Conservation (phyloP, 37 sponge, comb jelly and placozoan species). For the Aplysina aerophoba region DNA sequence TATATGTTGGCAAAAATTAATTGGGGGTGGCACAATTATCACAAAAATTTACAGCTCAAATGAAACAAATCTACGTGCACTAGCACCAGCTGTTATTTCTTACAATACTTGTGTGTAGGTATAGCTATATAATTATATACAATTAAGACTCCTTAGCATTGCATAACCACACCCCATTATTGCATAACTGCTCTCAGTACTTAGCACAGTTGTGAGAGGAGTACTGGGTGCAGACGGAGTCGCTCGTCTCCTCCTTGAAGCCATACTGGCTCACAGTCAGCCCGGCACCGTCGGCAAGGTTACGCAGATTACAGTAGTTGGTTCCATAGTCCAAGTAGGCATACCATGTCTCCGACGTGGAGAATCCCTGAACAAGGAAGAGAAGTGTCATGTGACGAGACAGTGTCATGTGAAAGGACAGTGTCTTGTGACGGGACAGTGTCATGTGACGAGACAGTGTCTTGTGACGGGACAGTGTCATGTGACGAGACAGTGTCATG, state of each 20-base stretch:
- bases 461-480: too few relatives aligned
- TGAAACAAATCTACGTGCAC: too few relatives aligned
- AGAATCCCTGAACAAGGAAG: slow-evolving; percentile 55
- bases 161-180: neutral
- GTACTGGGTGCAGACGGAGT: slow-evolving; percentile 78
- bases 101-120: too few relatives aligned
- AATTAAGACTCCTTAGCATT: neutral
- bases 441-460: neutral
- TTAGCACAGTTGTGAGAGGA: slow-evolving; percentile 59
- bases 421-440: neutral
- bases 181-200: slow-evolving; percentile 43
- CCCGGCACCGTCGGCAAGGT: slow-evolving; percentile 66
- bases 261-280: slow-evolving; percentile 46
- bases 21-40: too few relatives aligned
- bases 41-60: too few relatives aligned
- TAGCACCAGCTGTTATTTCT: too few relatives aligned
- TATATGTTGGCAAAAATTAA: too few relatives aligned
- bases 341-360: slow-evolving; percentile 79
- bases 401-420: neutral
- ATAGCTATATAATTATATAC: too few relatives aligned
- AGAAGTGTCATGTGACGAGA: neutral
- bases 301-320: slow-evolving; percentile 88
- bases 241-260: slow-evolving; percentile 64
- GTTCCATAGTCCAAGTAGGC: slow-evolving; percentile 82
- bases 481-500: too few relatives aligned